phyloP scores from a whole-genome alignment of 2,888 invertebrate species.

The Trissolcus japonicus region DNA sequence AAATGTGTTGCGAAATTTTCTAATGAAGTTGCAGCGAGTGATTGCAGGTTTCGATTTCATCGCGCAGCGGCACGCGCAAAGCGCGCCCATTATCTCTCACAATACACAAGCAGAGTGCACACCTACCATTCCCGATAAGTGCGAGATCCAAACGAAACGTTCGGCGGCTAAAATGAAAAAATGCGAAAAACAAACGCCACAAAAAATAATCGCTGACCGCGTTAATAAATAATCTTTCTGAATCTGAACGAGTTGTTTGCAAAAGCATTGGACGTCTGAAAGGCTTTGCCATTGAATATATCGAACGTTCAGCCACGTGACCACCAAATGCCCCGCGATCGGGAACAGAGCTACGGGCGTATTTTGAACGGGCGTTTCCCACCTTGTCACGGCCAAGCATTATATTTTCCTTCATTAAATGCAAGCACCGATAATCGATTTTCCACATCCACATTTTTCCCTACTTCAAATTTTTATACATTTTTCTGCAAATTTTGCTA shows the following conservation, averaged over 20 bases:
- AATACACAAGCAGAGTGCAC: constrained; percentile 24
- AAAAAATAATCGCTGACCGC: constrained; percentile 30
- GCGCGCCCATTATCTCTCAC: constrained; percentile 37
- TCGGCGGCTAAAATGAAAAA: constrained; percentile 11
- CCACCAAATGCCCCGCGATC: constrained; percentile 52
- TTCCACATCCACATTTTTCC: constrained; percentile 22
- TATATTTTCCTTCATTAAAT: constrained; percentile 63
- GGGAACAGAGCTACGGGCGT: constrained; percentile 53
- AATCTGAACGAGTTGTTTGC: constrained; percentile 26
- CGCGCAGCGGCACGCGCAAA: constrained; percentile 40
- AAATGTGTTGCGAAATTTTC: constrained; percentile 13
- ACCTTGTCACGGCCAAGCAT: constrained; percentile 62
- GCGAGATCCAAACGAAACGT: not conserved
- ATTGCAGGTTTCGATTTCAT: constrained; percentile 34
- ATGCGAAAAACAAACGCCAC: constrained; percentile 36
- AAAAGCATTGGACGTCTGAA: constrained; percentile 23
- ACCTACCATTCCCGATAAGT: constrained; percentile 9
- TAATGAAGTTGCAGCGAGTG: constrained; percentile 36
- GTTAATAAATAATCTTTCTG: constrained; percentile 45
- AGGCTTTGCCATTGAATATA: constrained; percentile 33
- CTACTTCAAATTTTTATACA: not conserved
- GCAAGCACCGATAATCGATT: constrained; percentile 62
- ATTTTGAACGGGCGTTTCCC: constrained; percentile 56
- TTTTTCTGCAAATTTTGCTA: too few relatives aligned
- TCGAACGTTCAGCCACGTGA: constrained; percentile 49